Base-by-base conservation (phyloP, 2,888 invertebrate genomes). In the Hedya salicella region DNA sequence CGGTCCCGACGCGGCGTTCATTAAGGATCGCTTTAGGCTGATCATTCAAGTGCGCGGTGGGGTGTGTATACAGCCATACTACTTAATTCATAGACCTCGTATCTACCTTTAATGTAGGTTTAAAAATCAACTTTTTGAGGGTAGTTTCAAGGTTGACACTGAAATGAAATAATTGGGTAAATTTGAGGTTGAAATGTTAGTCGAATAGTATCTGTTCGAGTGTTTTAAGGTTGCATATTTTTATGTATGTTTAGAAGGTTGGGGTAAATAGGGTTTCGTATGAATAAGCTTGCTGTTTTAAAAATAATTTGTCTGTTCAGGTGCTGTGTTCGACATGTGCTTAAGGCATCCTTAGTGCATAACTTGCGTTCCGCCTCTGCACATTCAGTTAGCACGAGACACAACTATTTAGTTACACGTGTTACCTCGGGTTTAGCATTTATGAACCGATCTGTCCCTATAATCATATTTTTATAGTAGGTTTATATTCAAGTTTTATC, bases 11-110 rank as follows among this genome's bases (percentile, higher is more conserved):
- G 87, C 84, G 88, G 86, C 85, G 86, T 87, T 85, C 88, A 88
- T 90, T 90, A 90, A 89, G 87, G 87, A 83, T 80, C 72, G 88
- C 91, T 84, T 77, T 82, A 77, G 85, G 86, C 88, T 84, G 89
- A 89, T 89, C 88, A 84, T 85, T 86, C 83, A 81, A 82, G 80
- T 78, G 83, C 76, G 49, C 50, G 21, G 52, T 49, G 56, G 53
- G 53, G 57, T 49, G 39, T 46, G 16, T 46, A 53, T 25, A 57
- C 40, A 44, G 57, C 17, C 30, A 32, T 46, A 57, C 57, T n/a
- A 32, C 56, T 56, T 56, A 30, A 2, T 57, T 46, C 42, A 44
- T 32, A 16, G 16, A 56, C 30, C 44, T 57, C 56, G 14, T 57
- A 57, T 46, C 57, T 32, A n/a, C 9, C 5, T 1, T 44, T 30